Evolutionary conservation across 2,113 vertebrate species (phyloP).

Genomic region (Phycodurus eques): DNA sequence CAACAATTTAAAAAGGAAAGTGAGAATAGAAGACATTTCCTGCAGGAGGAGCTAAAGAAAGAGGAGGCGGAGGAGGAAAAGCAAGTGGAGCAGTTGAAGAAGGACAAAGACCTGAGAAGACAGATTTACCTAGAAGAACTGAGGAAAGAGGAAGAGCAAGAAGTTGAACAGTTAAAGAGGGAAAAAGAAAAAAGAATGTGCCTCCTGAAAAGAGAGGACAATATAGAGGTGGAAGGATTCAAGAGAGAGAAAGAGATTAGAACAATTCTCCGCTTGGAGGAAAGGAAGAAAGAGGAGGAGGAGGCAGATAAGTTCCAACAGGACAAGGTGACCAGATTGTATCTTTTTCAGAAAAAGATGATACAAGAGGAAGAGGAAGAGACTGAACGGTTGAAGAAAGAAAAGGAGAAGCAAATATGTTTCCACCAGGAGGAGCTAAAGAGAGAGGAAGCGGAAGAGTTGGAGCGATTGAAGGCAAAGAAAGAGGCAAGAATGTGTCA

Average conservation of each 20-base stretch:
- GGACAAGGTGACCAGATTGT: background rate
- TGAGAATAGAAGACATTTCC: background rate
- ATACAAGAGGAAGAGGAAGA: slow-evolving; percentile 15
- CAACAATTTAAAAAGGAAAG: slow-evolving; percentile 1
- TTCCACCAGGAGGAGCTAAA: slow-evolving; percentile 25
- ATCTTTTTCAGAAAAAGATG: slow-evolving; percentile 1
- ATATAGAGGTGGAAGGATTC: background rate
- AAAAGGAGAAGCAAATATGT: slow-evolving; percentile 30
- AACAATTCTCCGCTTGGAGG: slow-evolving; percentile 16
- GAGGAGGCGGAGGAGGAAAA: background rate
- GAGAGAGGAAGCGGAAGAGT: slow-evolving; percentile 67
- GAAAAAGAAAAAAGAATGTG: background rate
- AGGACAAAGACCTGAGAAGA: background rate
- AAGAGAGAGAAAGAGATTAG: background rate
- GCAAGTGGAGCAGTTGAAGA: background rate
- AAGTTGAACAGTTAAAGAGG: background rate
- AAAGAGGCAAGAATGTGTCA: slow-evolving; percentile 70
- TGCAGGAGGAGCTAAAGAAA: background rate
- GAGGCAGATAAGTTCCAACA: slow-evolving; percentile 1
- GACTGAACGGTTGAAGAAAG: background rate
- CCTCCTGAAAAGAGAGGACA: background rate
- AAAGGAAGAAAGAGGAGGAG: slow-evolving; percentile 12
- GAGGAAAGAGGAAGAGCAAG: background rate
- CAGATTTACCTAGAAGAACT: background rate
- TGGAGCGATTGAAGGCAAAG: slow-evolving; percentile 65